Conservation (phyloP, 2,113 vertebrate species). For the Platysteira castanea region DNA sequence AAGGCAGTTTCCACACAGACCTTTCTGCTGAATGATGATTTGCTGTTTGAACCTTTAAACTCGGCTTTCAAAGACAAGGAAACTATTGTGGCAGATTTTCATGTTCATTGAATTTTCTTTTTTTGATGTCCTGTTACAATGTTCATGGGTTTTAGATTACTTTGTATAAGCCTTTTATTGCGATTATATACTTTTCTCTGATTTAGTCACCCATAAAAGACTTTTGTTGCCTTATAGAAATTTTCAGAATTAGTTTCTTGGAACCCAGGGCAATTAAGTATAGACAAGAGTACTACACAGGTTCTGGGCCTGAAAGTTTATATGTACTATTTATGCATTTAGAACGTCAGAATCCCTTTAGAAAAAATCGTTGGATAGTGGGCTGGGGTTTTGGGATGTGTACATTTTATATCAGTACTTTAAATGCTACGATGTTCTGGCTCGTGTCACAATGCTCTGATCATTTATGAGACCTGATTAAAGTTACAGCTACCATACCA, state of each 20-base stretch:
- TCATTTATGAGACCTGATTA: neutral
- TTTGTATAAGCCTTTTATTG: neutral
- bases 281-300: neutral
- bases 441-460: neutral
- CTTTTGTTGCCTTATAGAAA: neutral
- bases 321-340: neutral
- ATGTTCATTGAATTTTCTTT: neutral
- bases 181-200: neutral
- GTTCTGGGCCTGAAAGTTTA: neutral
- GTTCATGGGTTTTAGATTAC: neutral
- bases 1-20: neutral
- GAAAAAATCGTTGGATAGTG: neutral
- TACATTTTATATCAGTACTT: neutral
- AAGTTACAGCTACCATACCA: neutral
- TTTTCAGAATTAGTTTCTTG: neutral
- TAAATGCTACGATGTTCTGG: neutral
- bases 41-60: neutral
- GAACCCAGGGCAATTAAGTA: neutral
- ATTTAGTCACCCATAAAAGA: neutral
- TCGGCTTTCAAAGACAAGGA: neutral
- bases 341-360: neutral
- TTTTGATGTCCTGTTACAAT: neutral
- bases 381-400: neutral
- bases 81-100: neutral
- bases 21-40: neutral